phyloP scores from a whole-genome alignment of 1,140 invertebrate species.

The Parapsyche elsis region DNA sequence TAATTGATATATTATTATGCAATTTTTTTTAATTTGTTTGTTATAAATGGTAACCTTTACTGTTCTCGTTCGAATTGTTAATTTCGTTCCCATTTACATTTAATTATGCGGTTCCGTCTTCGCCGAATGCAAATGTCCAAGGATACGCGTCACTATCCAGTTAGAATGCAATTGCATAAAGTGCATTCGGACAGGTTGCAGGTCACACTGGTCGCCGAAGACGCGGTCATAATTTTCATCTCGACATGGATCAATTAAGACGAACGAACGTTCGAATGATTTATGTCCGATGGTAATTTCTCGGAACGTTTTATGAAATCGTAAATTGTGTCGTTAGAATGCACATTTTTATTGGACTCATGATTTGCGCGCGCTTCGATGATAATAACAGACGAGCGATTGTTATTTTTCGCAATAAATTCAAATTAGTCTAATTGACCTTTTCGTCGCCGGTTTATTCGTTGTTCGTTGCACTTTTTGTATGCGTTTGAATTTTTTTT shows the following conservation, averaged over 20 bases:
- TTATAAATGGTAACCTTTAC: too few species aligned
- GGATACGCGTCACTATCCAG: too few species aligned
- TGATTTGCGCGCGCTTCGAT: too few species aligned
- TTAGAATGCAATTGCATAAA: background rate
- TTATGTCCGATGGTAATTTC: too few species aligned
- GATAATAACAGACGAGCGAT: too few species aligned
- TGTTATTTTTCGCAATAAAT: background rate
- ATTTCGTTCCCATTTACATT: background rate
- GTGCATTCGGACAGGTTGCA: conserved; percentile 16
- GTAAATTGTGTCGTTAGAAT: too few species aligned
- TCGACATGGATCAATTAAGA: background rate
- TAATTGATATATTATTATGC: too few species aligned
- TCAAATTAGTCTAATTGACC: background rate
- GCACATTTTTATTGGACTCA: too few species aligned
- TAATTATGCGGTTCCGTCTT: background rate
- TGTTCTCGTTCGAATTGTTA: background rate
- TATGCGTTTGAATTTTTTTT: background rate
- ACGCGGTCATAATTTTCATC: background rate
- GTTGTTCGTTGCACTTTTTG: background rate
- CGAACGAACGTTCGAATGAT: background rate
- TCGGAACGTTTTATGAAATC: too few species aligned
- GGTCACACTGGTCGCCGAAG: background rate
- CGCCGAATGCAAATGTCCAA: background rate
- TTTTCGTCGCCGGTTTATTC: background rate
- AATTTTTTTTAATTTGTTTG: too few species aligned